Evolutionary conservation across 64 coral and sea anemone genomes (phyloP), one percentile per base, ranked within the genome.

Genomic region (Montipora efflorescens): DNA sequence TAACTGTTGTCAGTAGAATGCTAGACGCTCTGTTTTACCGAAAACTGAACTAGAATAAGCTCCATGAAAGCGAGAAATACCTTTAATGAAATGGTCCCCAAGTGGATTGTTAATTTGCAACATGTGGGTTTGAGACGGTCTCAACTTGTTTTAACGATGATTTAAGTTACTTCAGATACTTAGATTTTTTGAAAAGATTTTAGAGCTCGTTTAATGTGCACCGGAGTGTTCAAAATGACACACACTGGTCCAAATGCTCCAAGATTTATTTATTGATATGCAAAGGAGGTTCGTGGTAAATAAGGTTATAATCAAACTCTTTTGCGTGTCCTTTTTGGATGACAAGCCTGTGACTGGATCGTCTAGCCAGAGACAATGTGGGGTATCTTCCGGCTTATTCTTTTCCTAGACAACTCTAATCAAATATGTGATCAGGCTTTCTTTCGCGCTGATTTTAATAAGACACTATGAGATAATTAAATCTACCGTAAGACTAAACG

Each of bases 341-440:
- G 79, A 82, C 23, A 22, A 67, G 68, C 8, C 71, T 68, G 15
- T 21, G 62, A 86, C 45, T 72, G 66, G 47, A 48, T 71, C 25
- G 66, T 86, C 82, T 86, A 70, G 82, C 67, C 62, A 9, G 8
- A 21, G 28, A 20, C 82, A 22, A 86, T 20, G 62, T 71, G 62
- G 44, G 82, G 82, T 86, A 64, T 64, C n/a, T 72, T 72, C 82
- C 82, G 66, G 45, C 21, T 71, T 71, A 71, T 71, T 71, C 3
- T 9, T 21, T 15, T 8, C 16, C 28, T 21, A 67, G 59, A 66
- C 20, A 58, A 25, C 20, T 45, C 23, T 4, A 67, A 28, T 5
- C 12, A 7, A 23, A 21, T 18, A 64, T 21, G 19, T 18, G 77
- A 47, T 25, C 14, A 36, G 36, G 36, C 36, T 11, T 77, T 12